These are phyloP conservation scores for Drosophila lacteicornis DNA, from an alignment of 1,140 invertebrate genomes.

Conservation along the genomic window DNA sequence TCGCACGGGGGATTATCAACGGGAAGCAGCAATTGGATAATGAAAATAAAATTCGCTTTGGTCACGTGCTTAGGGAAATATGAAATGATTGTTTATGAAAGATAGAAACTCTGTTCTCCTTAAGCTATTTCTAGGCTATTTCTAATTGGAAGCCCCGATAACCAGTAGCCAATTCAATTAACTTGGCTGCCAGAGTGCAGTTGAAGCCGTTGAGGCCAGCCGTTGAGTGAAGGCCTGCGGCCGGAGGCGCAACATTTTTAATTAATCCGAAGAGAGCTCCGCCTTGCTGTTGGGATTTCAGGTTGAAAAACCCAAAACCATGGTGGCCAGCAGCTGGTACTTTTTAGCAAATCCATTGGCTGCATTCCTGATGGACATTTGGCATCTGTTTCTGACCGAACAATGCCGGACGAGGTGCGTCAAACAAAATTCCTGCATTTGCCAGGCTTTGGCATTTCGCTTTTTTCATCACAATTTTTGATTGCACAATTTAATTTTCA, in stretches of 20 bases:
- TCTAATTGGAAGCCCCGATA: slow-evolving; percentile 16
- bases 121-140: background rate
- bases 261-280: slow-evolving; percentile 51
- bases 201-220: slow-evolving; percentile 21
- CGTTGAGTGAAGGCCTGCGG: slow-evolving; percentile 59
- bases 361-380: slow-evolving; percentile 75
- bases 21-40: slow-evolving; percentile 52
- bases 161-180: slow-evolving; percentile 61
- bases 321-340: slow-evolving; percentile 39
- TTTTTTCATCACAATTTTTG: slow-evolving; percentile 53
- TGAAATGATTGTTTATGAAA: slow-evolving; percentile 65
- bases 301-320: slow-evolving; percentile 14
- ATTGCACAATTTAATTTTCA: slow-evolving; percentile 73
- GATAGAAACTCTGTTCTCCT: slow-evolving; percentile 8
- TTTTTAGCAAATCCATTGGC: slow-evolving; percentile 63
- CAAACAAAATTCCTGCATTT: slow-evolving; percentile 50
- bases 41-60: slow-evolving; percentile 74
- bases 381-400: slow-evolving; percentile 73
- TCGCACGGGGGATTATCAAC: slow-evolving; percentile 37
- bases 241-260: slow-evolving; percentile 63
- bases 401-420: slow-evolving; percentile 12
- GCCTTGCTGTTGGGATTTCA: background rate
- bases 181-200: slow-evolving; percentile 62
- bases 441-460: slow-evolving; percentile 52
- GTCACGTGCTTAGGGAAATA: slow-evolving; percentile 71